Conservation (phyloP, 2,113 vertebrate species). For the Pavo muticus region DNA sequence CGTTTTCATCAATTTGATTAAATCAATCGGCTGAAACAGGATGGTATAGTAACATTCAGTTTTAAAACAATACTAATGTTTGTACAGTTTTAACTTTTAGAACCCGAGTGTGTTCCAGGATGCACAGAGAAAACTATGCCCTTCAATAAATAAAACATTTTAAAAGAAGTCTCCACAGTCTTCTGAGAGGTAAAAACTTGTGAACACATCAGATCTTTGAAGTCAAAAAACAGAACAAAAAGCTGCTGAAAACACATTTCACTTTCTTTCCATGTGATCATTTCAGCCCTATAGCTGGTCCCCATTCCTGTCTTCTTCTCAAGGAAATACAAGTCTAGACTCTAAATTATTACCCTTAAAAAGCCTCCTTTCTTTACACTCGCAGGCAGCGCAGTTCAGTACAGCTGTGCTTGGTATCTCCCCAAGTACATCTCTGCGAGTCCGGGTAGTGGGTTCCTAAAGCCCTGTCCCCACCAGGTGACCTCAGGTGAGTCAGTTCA, state of each 20-base stretch:
- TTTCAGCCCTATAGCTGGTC: neutral
- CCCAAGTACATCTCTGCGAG: neutral
- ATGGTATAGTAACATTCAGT: neutral
- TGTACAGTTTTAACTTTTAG: neutral
- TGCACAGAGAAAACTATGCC: neutral
- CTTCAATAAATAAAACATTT: neutral
- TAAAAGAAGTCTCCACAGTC: neutral
- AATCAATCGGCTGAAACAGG: slow-evolving; percentile 11
- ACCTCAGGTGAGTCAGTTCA: neutral
- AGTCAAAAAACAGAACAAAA: neutral
- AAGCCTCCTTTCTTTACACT: neutral
- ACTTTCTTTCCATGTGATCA: neutral
- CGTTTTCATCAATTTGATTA: neutral
- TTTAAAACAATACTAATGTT: slow-evolving; percentile 1
- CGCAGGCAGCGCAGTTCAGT: neutral
- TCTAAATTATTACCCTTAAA: neutral
- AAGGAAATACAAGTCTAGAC: neutral
- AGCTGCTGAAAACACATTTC: slow-evolving; percentile 14
- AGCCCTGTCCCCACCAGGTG: neutral
- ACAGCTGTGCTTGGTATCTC: accelerated
- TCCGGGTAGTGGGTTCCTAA: neutral
- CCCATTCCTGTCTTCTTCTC: neutral
- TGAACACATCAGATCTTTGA: neutral
- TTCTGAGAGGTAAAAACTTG: neutral
- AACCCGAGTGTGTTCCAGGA: neutral